These are phyloP conservation scores for Procambarus clarkii DNA, from an alignment of 1,140 invertebrate species.

Conservation along the genomic window DNA sequence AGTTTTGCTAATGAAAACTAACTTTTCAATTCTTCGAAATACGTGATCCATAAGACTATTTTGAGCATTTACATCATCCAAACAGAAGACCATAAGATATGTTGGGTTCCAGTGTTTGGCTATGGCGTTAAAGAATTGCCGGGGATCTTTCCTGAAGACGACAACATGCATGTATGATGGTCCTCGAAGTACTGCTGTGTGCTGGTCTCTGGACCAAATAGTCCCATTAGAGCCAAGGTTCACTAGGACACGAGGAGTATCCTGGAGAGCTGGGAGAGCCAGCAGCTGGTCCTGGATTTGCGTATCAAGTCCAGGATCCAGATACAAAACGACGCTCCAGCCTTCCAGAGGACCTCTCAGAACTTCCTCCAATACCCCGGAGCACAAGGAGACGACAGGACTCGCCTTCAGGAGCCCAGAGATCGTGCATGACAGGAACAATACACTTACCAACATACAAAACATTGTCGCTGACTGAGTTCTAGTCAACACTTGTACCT, in stretches of 20 bases:
- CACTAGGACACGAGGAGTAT: slow-evolving; percentile 7
- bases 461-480: not conserved
- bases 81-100: slow-evolving; percentile 27
- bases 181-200: slow-evolving; percentile 15
- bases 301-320: not conserved
- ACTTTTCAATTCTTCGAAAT: slow-evolving; percentile 8
- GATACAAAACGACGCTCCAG: not conserved
- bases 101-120: slow-evolving; percentile 16
- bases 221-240: slow-evolving; percentile 7
- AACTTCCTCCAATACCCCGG: not conserved
- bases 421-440: not conserved
- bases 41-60: not conserved
- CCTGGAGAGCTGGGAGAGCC: not conserved
- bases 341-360: not conserved
- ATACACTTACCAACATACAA: not conserved
- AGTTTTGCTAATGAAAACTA: not conserved
- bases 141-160: slow-evolving; percentile 14
- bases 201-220: slow-evolving; percentile 14
- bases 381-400: not conserved
- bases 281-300: not conserved
- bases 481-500: not conserved
- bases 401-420: not conserved
- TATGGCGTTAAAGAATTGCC: slow-evolving; percentile 21
- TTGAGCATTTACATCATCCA: not conserved
- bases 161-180: slow-evolving; percentile 9